Base-by-base conservation (phyloP, 2,113 vertebrate species). In the Apodemus speciosus region DNA sequence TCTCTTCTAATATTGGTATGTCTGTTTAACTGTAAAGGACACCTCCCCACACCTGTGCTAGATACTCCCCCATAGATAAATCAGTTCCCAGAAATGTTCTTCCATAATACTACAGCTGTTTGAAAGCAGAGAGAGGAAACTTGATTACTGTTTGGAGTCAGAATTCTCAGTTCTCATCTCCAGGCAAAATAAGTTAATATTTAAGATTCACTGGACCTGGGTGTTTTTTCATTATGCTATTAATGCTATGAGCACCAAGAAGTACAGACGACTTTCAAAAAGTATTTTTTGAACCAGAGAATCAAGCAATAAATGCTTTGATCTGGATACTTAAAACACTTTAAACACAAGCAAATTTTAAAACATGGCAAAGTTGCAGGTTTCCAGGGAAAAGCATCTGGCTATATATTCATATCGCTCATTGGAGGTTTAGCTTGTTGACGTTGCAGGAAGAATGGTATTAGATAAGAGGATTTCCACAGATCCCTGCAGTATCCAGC, bases 341-440 rank as follows among this genome's bases (percentile, higher is more conserved):
- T 3, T 76, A 66, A 56, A 84, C 6, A 13, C 51, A 62, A 90
- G 32, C 4, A 71, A 64, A 25, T 76, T 75, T 38, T 7, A 66
- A 18, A 91, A 64, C 11, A 3, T 3, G 66, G 30, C 7, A 81
- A 68, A 66, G 71, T 88, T 88, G 83, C 38, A 64, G 6, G 27
- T 81, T 92, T 91, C 49, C 18, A 80, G 62, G 25, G 58, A 68
- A 23, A 86, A 32, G 1, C 62, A 7, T 32, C n/a, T 46, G 14
- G 16, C 83, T 23, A 49, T 20, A 30, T 21, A 35, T 20, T 79
- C 62, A 58, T 38, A 35, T 56, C 21, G 43, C 9, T 38, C 83
- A 81, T 62, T 64, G 9, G 25, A 87, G 30, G 69, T 51, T 93
- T 73, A 86, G 77, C 90, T 85, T 92, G 23, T 20, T 88, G 53